phyloP scores from a whole-genome alignment of 2,888 invertebrate species.

The Tipula vernalis region DNA sequence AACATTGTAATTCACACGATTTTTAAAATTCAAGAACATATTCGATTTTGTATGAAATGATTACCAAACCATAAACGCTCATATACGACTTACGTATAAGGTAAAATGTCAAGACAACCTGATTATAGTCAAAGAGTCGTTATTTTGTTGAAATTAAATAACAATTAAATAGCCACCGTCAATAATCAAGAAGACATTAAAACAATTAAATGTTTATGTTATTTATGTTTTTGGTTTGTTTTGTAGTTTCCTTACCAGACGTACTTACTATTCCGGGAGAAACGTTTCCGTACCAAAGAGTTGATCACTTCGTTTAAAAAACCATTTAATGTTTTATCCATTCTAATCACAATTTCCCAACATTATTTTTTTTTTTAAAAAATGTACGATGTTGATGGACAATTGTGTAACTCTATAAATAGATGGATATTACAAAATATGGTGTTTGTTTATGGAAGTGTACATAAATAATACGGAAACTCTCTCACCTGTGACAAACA shows the following conservation, averaged over 20 bases:
- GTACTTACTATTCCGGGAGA: background rate
- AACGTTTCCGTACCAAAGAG: background rate
- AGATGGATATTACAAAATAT: background rate
- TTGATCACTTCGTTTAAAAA: background rate
- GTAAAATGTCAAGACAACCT: background rate
- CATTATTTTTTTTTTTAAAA: background rate
- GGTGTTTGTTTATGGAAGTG: background rate
- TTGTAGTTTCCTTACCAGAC: background rate
- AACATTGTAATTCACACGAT: background rate
- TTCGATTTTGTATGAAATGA: background rate
- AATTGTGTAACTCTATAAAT: background rate
- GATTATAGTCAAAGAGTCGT: background rate
- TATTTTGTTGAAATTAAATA: background rate
- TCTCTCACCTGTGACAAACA: background rate
- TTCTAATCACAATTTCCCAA: conserved; percentile 4
- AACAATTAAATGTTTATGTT: background rate
- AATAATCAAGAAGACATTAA: background rate
- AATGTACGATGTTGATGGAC: background rate
- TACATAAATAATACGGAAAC: background rate
- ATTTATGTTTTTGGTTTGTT: background rate
- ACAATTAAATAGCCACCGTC: background rate
- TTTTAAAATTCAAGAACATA: background rate
- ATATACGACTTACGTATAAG: background rate
- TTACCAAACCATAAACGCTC: background rate
- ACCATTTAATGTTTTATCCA: background rate